Evolutionary conservation across 2,797 vertebrate species (phyloP), one percentile per base, ranked within the genome.

Genomic region (Phalloptychus januarius): DNA sequence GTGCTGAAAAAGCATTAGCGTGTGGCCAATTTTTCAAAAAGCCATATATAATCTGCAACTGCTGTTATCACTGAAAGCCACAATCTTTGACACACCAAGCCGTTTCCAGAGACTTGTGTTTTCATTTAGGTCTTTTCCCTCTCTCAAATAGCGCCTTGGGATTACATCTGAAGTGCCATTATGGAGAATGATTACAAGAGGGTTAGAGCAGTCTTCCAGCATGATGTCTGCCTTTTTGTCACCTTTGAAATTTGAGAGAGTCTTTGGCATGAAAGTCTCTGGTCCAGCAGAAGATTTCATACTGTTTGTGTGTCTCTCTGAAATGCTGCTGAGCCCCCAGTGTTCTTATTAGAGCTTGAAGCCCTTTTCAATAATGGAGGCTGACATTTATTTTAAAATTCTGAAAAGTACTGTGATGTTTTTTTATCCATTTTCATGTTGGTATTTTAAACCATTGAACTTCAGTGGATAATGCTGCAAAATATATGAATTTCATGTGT

Each of bases 81-180:
- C 38, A 56, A 79, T 80, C 46, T 79, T 40, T 15, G 12, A 81
- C 61, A 81, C 4, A 38, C 58, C n/a, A 52, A 71, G 44, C 52
- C 6, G 6, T 83, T 84, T 85, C 71, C 13, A 40, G 40, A 79
- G 44, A 36, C 36, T 44, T 61, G 40, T 8, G 54, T 79, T 88
- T 86, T 79, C 71, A 81, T 79, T 76, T 65, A 54, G 78, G 54
- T 81, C 52, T 50, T 77, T 86, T 45, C 73, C 63, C 84, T 81
- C 74, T 70, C 44, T 86, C 83, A 80, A 81, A 78, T 71, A 38
- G 7, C 70, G 78, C 72, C 23, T 2, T 10, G 65, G 79, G 83
- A 90, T 86, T 74, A 56, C 70, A 40, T 69, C 75, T 82, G 50
- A 54, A 84, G 71, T 77, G 72, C 81, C 72, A 88, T 91, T 87